phyloP scores from a whole-genome alignment of 2,113 vertebrate genomes.

The Tautogolabrus adspersus region DNA sequence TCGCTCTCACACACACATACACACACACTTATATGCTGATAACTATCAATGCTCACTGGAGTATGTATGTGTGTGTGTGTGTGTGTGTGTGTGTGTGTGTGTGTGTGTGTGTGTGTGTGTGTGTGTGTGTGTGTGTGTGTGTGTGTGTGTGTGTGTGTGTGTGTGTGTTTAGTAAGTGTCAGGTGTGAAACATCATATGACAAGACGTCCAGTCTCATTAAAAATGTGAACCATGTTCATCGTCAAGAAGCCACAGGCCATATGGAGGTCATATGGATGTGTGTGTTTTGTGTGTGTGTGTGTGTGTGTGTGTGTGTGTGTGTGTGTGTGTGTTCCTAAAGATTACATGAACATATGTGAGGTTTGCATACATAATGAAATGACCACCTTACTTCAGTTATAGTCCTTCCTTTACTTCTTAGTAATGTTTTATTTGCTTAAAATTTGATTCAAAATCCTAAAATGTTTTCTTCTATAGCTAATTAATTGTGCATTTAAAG shows the following conservation, averaged over 20 bases:
- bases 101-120: constrained; percentile 6
- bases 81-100: constrained; percentile 13
- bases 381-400: not conserved
- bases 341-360: not conserved
- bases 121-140: constrained; percentile 8
- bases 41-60: constrained; percentile 3
- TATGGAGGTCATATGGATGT: constrained; percentile 23
- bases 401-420: not conserved
- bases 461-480: too few relatives aligned
- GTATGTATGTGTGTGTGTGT: constrained; percentile 7
- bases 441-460: too few relatives aligned
- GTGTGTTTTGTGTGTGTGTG: not conserved
- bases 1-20: constrained; percentile 18
- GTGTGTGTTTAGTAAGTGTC: constrained; percentile 24
- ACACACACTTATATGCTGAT: not conserved
- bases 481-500: too few relatives aligned
- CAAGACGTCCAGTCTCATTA: constrained; percentile 41
- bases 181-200: constrained; percentile 41
- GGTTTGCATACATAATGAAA: constrained; percentile 1
- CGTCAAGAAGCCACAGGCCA: constrained; percentile 15
- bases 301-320: not conserved
- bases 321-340: not conserved
- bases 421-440: too few relatives aligned
- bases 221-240: constrained; percentile 26
- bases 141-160: constrained; percentile 7